Conservation (phyloP, 2,797 vertebrate species). For the Echeneis naucrates region DNA sequence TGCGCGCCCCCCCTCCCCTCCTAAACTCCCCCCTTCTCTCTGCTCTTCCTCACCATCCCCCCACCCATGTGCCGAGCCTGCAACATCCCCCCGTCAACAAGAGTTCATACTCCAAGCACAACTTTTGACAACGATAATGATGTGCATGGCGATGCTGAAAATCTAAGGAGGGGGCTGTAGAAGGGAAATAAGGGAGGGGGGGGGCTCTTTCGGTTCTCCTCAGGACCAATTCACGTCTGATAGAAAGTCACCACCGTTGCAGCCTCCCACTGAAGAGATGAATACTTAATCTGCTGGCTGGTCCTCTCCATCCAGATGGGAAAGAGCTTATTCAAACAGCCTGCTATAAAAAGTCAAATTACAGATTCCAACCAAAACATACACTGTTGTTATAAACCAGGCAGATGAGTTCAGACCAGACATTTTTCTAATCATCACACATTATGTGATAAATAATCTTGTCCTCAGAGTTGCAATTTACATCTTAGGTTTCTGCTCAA, state of each 20-base stretch:
- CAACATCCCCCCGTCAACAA: conserved; percentile 37
- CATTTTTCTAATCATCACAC: conserved; percentile 6
- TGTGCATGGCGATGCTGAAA: conserved; percentile 70
- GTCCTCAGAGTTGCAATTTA: conserved; percentile 15
- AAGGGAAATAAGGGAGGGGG: conserved; percentile 61
- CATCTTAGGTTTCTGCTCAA: conserved; percentile 7
- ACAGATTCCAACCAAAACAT: neutral
- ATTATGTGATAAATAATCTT: conserved; percentile 2
- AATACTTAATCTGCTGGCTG: conserved; percentile 50
- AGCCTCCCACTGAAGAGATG: conserved; percentile 49
- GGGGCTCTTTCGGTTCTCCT: conserved; percentile 41
- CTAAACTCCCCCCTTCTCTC: neutral
- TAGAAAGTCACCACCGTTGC: conserved; percentile 38
- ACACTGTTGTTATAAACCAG: neutral
- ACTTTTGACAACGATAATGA: conserved; percentile 81
- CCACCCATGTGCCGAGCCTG: too few species aligned
- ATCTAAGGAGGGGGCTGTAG: conserved; percentile 47
- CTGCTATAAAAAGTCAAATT: neutral
- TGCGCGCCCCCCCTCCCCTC: conserved; percentile 53
- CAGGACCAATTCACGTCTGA: conserved; percentile 54
- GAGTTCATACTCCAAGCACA: conserved; percentile 64
- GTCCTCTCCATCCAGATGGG: conserved; percentile 15
- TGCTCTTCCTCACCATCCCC: conserved; percentile 23
- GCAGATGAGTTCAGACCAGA: neutral
- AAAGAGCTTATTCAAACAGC: neutral